Conservation (phyloP, 2,113 vertebrate genomes). For the Vombatus ursinus region DNA sequence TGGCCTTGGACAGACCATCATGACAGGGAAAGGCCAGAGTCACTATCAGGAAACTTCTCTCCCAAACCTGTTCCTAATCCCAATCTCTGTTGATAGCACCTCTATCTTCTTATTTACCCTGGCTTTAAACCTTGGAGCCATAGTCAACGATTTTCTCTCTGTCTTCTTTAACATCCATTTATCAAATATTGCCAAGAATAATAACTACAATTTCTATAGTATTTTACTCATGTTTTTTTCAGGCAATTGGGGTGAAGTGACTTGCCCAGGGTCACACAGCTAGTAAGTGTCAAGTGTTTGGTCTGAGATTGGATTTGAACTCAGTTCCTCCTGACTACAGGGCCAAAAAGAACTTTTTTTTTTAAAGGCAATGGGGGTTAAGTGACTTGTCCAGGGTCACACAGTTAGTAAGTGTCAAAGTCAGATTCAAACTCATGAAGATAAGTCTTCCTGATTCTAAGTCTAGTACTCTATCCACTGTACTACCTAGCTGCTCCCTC, state of each 20-base stretch:
- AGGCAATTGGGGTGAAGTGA: too few species aligned
- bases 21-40: neutral
- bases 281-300: too few species aligned
- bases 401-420: too few species aligned
- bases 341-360: too few species aligned
- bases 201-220: neutral
- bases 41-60: neutral
- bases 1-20: neutral
- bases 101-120: neutral
- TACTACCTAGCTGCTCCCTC: neutral
- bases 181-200: neutral
- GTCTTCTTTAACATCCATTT: neutral
- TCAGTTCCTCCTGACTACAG: too few species aligned
- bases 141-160: neutral
- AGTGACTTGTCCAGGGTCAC: too few species aligned
- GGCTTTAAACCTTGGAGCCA: neutral
- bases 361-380: too few species aligned
- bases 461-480: too few species aligned
- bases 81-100: neutral
- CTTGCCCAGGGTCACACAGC: too few species aligned
- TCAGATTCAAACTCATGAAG: too few species aligned
- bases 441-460: too few species aligned
- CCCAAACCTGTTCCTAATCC: neutral
- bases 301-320: too few species aligned
- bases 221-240: neutral